Base-by-base conservation (phyloP, 2,888 invertebrate genomes). In the Amphipoea lucens region DNA sequence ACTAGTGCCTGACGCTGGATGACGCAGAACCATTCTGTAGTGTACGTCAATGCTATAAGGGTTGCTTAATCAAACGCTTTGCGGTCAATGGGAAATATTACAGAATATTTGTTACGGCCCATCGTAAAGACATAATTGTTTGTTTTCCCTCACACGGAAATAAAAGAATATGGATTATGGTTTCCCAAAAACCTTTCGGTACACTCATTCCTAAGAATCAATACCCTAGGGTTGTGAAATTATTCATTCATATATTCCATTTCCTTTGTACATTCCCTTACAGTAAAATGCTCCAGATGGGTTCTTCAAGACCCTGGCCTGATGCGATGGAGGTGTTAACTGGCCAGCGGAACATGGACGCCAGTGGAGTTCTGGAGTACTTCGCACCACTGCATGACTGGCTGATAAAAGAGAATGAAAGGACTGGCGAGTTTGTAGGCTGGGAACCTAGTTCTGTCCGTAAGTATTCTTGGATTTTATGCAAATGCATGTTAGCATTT, bases 301-400 rank as follows among this genome's bases (percentile, higher is more conserved):
- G 98, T 17, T 97, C 97, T 0, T 98, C 98, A 0, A 97, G 96
- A 88, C 97, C 98, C 0, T 98, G 98, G 98, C 97, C 97, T 29
- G 98, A 98, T 76, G 98, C 98, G 3, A 97, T 99, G 97, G 97
- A 98, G 91, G 96, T 96, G 12, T 92, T 98, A 3, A 98, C 98
- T 0, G 98, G 98, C 0, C 97, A 97, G 81, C 92, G 98, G 90
- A 95, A 96, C 74, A 98, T 98, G 98, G 98, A 98, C 86, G 98
- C 98, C 20, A 96, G 89, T 65, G 98, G 98, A 1, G 94, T 98
- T 0, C 91, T 98, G 80, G 98, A 98, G 88, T 98, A 98, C 93
- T 98, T 98, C 93, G 96, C 97, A 79, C 98, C 98, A 0, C 91
- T 98, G 7, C 94, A 97, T 81, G 97, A 97, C 29, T 98, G 98